Conservation (phyloP, 2,888 invertebrate genomes). For the Cantharis rustica region DNA sequence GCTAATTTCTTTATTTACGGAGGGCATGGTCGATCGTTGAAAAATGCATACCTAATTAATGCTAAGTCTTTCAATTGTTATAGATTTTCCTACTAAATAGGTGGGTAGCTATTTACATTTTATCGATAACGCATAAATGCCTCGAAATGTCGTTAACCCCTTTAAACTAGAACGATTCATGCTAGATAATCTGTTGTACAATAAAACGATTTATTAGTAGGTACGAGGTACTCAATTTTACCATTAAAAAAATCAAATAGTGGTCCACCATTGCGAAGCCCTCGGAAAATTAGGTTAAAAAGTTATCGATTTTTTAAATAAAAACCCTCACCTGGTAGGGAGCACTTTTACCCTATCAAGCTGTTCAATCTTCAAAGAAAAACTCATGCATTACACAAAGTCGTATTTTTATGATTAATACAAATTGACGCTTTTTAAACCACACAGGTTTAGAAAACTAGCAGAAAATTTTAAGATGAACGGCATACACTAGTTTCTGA, state of each 20-base stretch:
- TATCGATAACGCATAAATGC: slow-evolving; percentile 25
- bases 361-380: background rate
- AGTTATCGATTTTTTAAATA: background rate
- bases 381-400: background rate
- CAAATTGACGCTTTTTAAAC: background rate
- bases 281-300: background rate
- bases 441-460: no score
- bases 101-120: slow-evolving; percentile 22
- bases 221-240: background rate
- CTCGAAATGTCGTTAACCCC: slow-evolving; percentile 26
- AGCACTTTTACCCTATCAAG: background rate
- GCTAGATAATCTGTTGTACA: slow-evolving; percentile 21
- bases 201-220: slow-evolving; percentile 23
- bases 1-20: background rate
- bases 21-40: background rate
- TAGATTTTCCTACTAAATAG: background rate
- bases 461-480: no score
- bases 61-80: background rate
- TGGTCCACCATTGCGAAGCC: background rate
- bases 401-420: background rate
- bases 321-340: background rate
- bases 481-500: no score
- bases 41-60: background rate
- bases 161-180: slow-evolving; percentile 29
- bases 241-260: background rate